Evolutionary conservation across 2,797 vertebrate species (phyloP), one percentile per base, ranked within the genome.

Genomic region (Pipistrellus pipistrellus): DNA sequence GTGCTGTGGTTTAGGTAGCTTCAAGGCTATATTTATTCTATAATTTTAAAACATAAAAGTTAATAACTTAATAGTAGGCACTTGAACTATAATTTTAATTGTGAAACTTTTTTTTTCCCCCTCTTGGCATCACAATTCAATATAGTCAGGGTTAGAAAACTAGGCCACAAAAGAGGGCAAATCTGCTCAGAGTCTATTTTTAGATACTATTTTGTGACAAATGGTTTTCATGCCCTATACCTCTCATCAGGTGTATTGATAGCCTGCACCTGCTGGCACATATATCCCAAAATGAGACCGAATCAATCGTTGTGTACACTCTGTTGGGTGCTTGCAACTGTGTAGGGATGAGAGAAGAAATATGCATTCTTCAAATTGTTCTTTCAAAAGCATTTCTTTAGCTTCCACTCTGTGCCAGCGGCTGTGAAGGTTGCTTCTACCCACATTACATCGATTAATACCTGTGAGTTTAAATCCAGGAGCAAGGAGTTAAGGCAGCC

Each of bases 41-140:
- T 97, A 96, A 97, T 97, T 97, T 96, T 97, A 96, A 97, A 97
- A 95, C 96, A 95, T 97, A 96, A 97, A 97, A 96, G 71, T 97
- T 97, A 97, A 97, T 96, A 96, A 94, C 97, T 97, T 97, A 97
- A 97, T 97, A 88, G 95, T 88, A 95, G 96, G 66, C 93, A 95
- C 96, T 92, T 30, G 95, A 95, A 94, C 92, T 95, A 55, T 97
- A 97, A 97, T 97, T 96, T 97, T 96, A 95, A 96, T 96, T 96
- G 95, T 97, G 96, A 97, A 97, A 96, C 96, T 91, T 55, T 87
- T 55, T 87, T 93, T 85, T 93, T 89, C 8, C 44, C 44, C 44
- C 89, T 87, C 92, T 96, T 88, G 91, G 95, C 92, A 87, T 83
- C 85, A 72, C 68, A 53, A 91, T 92, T 96, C 92, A 87, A 35